Conservation (phyloP, 2,113 vertebrate species). For the Thunnus thynnus region DNA sequence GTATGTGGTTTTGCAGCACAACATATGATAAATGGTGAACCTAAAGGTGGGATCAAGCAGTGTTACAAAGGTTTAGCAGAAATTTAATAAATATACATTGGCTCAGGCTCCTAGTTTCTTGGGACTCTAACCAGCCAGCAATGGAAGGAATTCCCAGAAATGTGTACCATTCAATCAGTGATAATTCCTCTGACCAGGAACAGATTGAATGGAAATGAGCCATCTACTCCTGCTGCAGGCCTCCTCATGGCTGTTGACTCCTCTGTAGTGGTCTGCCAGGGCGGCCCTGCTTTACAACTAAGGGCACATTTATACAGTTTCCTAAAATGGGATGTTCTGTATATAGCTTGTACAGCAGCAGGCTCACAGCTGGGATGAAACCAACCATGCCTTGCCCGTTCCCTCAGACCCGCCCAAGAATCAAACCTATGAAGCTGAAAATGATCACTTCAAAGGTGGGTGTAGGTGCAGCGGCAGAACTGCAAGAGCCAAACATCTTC, state of each 20-base stretch:
- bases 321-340: slow-evolving; percentile 62
- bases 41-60: background rate
- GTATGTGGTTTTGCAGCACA: background rate
- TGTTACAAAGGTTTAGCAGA: background rate
- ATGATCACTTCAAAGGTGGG: slow-evolving; percentile 39
- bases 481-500: background rate
- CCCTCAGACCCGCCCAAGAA: slow-evolving; percentile 42
- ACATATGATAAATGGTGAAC: background rate
- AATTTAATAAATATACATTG: background rate
- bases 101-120: background rate
- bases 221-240: background rate
- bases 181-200: background rate
- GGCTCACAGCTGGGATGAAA: slow-evolving; percentile 64
- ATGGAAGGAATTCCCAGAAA: background rate
- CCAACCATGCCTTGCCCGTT: slow-evolving; percentile 6
- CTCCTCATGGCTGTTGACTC: slow-evolving; percentile 12
- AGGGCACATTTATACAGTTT: slow-evolving; percentile 39
- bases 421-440: slow-evolving; percentile 31
- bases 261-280: slow-evolving; percentile 57
- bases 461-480: slow-evolving; percentile 42
- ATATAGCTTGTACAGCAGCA: slow-evolving; percentile 57
- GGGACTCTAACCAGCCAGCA: background rate
- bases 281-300: slow-evolving; percentile 43
- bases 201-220: slow-evolving; percentile 17
- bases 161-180: background rate